A percentile compares a stretch with the other conserved stretches of the same genome.
These are phyloP conservation scores for Pelecanoides urinatrix DNA, from an alignment of 2,113 vertebrate species.

Conservation along the genomic window DNA sequence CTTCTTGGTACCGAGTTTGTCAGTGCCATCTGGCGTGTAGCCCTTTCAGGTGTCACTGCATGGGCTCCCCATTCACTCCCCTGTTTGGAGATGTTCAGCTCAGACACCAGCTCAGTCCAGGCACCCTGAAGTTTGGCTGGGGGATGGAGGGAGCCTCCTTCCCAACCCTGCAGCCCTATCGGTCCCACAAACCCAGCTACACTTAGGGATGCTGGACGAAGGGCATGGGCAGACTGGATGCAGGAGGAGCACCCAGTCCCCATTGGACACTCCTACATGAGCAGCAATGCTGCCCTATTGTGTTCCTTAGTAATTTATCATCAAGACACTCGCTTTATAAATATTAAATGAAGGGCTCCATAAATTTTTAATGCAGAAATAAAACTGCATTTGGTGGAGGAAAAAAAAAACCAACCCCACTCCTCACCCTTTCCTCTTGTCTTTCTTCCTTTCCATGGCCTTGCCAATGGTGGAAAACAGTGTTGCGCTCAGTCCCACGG, in stretches of 20 bases:
- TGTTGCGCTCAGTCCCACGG: not conserved
- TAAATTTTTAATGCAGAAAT: slow-evolving; percentile 52
- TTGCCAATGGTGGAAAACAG: not conserved
- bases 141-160: not conserved
- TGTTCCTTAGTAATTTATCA: slow-evolving; percentile 52
- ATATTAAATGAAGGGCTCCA: slow-evolving; percentile 59
- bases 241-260: not conserved
- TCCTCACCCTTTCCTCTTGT: not conserved
- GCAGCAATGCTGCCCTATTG: not conserved
- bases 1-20: not conserved
- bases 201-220: not conserved
- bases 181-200: not conserved
- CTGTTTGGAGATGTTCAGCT: not conserved
- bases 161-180: not conserved
- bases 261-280: not conserved
- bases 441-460: not conserved
- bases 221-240: not conserved
- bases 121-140: not conserved
- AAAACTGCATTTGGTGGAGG: slow-evolving; percentile 34
- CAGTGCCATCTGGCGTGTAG: not conserved
- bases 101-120: not conserved
- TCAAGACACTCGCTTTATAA: slow-evolving; percentile 45
- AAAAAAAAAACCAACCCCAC: not conserved
- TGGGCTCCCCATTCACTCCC: not conserved
- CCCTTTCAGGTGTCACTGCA: not conserved